Conservation (phyloP, 1,140 invertebrate genomes). For the Drosophila prosaltans region DNA sequence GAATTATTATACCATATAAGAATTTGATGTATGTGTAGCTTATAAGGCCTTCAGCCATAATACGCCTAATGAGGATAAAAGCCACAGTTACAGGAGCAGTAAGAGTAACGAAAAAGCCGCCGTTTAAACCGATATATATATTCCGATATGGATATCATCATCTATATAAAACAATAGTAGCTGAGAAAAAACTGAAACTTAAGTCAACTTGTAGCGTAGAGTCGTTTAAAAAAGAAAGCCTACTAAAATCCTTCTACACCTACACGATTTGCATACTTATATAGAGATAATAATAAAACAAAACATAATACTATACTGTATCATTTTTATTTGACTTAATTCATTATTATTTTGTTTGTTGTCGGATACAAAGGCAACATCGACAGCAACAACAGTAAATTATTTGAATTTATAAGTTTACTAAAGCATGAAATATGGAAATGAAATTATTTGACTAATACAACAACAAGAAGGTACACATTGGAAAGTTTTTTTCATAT, state of each 20-base stretch:
- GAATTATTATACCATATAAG: background rate
- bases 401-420: constrained; percentile 23
- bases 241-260: constrained; percentile 34
- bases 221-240: constrained; percentile 32
- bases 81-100: background rate
- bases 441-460: constrained; percentile 20
- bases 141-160: constrained; percentile 3
- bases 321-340: constrained; percentile 1
- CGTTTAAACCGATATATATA: background rate
- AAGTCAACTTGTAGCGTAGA: constrained; percentile 47
- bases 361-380: constrained; percentile 13
- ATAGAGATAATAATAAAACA: constrained; percentile 26
- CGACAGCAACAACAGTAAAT: constrained; percentile 18
- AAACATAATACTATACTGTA: constrained; percentile 2
- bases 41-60: constrained; percentile 38
- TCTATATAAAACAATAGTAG: background rate
- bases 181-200: constrained; percentile 33
- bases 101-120: constrained; percentile 20
- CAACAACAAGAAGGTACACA: constrained; percentile 30
- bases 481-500: constrained; percentile 7
- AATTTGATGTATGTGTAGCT: constrained; percentile 1
- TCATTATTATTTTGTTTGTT: background rate
- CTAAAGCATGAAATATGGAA: background rate
- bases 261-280: constrained; percentile 3
- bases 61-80: constrained; percentile 36